phyloP scores from a whole-genome alignment of 2,888 invertebrate genomes.

The Dryococelus australis region DNA sequence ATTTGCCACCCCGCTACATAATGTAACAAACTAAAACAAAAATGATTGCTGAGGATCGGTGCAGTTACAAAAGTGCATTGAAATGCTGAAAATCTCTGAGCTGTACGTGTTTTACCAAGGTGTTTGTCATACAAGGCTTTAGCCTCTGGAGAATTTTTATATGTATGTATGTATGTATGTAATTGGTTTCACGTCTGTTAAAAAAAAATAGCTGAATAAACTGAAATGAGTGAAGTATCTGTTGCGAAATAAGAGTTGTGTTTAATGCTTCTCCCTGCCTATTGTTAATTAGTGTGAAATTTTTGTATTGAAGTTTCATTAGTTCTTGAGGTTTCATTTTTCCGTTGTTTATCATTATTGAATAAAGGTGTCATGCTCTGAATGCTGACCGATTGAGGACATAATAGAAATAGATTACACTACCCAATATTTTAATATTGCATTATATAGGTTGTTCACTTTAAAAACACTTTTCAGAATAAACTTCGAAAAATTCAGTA shows the following conservation, averaged over 20 bases:
- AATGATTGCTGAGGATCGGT: slow-evolving; percentile 18
- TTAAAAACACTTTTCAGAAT: too few species aligned
- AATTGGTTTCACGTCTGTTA: background rate
- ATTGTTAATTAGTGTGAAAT: too few species aligned
- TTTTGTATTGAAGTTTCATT: too few species aligned
- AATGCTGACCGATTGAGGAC: too few species aligned
- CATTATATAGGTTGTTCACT: too few species aligned
- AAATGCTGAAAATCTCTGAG: slow-evolving; percentile 18
- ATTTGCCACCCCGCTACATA: slow-evolving; percentile 25
- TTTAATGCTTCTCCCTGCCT: background rate
- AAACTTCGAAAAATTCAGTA: too few species aligned
- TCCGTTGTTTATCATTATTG: too few species aligned
- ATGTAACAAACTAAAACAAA: slow-evolving; percentile 23
- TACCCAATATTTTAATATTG: too few species aligned
- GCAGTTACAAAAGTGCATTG: slow-evolving; percentile 12
- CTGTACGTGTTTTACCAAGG: slow-evolving; percentile 13
- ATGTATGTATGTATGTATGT: slow-evolving; percentile 1
- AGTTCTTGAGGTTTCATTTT: too few species aligned
- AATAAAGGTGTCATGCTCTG: too few species aligned
- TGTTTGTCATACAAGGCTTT: background rate
- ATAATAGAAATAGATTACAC: too few species aligned
- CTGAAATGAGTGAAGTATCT: slow-evolving; percentile 1
- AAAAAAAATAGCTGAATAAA: background rate
- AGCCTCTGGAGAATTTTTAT: background rate
- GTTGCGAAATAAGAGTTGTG: background rate